Evolutionary conservation across 2,888 invertebrate species (phyloP), one percentile per base, ranked within the genome.

Genomic region (Eledona agricola): DNA sequence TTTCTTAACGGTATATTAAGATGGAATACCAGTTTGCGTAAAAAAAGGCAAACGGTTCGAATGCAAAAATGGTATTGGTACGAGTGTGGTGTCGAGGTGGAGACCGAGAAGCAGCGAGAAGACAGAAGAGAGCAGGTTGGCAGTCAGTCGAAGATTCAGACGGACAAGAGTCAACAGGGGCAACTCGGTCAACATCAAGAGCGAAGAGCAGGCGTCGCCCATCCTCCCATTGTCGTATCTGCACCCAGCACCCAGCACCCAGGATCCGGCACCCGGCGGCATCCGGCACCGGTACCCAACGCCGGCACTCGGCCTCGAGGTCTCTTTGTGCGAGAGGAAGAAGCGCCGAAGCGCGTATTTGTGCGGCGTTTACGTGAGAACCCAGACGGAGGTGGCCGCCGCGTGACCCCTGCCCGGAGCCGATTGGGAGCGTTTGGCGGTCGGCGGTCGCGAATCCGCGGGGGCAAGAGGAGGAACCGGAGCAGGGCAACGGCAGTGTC

Each of bases 11-110:
- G 25, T 40, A 59, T 60, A 51, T 22, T 59, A 51, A 59, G 56
- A 63, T 54, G 59, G 60, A 65, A 65, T 66, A 66, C 66, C 65
- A 57, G 66, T 66, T 66, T 64, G 62, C 64, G 64, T 63, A 60
- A 64, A 65, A 64, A 66, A 64, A 65, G 59, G 59, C 57, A 59
- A 63, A 65, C 57, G 57, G 60, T 60, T 64, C 56, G 57, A 57
- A 64, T 65, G 65, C 65, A 65, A 65, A 65, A 65, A 65, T 55
- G 51, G 43, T 55, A 51, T 32, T 47, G 20, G 47, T 37, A 37
- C 23, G 31, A 42, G 29, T 28, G 28, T 28, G n/a, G n/a, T n/a
- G n/a, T 34, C 13, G 19, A 34, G 34, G 16, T n/a, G 43, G 23
- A 23, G 34, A 20, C 17, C 17, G 19, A 20, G 26, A 28, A 13